A percentile compares a stretch with the other conserved stretches of the same genome.
phyloP scores from a whole-genome alignment of 2,888 invertebrate genomes.

The Eupithecia exiguata region DNA sequence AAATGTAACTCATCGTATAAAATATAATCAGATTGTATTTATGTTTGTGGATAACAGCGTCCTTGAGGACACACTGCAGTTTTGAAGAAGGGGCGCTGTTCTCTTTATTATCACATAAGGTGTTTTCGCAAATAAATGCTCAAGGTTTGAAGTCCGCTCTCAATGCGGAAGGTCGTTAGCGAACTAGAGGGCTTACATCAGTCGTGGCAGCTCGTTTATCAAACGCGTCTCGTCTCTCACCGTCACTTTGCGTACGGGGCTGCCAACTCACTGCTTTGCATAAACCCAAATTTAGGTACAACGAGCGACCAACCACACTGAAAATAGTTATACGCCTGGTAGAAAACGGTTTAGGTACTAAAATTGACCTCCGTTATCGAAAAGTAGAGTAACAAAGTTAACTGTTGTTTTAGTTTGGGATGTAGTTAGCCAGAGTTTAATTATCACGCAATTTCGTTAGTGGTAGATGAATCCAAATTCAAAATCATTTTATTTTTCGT shows the following conservation, averaged over 20 bases:
- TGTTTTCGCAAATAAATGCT: background rate
- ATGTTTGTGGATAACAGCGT: too few species aligned
- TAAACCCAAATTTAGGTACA: background rate
- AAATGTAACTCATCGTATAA: too few species aligned
- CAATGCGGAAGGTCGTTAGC: background rate
- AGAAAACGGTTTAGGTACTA: background rate
- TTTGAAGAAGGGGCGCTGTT: too few species aligned
- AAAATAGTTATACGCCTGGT: background rate
- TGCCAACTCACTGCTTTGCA: background rate
- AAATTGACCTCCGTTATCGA: background rate
- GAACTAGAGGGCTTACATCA: constrained; percentile 21
- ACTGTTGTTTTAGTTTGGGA: too few species aligned
- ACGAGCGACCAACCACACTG: background rate
- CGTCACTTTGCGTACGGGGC: background rate
- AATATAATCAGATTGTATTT: too few species aligned
- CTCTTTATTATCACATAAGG: background rate
- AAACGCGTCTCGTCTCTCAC: constrained; percentile 16
- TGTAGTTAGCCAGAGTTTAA: too few species aligned
- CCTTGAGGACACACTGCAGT: too few species aligned
- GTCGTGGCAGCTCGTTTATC: constrained; percentile 39
- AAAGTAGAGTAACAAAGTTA: background rate
- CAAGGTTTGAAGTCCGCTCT: background rate
- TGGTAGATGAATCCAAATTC: too few species aligned
- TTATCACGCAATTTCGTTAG: too few species aligned
- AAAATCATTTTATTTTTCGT: too few species aligned